These are phyloP conservation scores for Melitaea cinxia DNA, from an alignment of 1,140 invertebrate species.

Conservation along the genomic window DNA sequence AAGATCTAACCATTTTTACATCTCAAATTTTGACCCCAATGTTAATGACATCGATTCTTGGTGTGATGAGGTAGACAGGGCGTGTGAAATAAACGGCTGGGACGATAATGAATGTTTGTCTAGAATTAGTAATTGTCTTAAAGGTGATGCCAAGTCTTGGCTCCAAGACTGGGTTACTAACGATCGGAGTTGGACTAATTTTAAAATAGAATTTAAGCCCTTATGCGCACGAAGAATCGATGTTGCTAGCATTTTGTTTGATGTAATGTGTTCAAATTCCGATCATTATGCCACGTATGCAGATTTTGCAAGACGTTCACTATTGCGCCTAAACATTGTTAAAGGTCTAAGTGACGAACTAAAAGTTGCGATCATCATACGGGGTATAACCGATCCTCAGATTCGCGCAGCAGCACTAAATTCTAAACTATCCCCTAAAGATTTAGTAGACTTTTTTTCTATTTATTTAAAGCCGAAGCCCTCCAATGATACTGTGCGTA, in stretches of 20 bases:
- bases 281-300: slow-evolving; percentile 32
- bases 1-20: not conserved
- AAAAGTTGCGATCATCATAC: slow-evolving; percentile 23
- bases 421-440: slow-evolving; percentile 12
- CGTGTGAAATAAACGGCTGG: slow-evolving; percentile 12
- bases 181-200: slow-evolving; percentile 32
- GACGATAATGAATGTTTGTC: slow-evolving; percentile 32
- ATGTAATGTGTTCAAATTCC: slow-evolving; percentile 30
- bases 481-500: not conserved
- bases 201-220: slow-evolving; percentile 31
- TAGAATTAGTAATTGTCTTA: slow-evolving; percentile 24
- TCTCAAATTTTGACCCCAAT: slow-evolving; percentile 4
- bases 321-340: slow-evolving; percentile 29
- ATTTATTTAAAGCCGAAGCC: slow-evolving; percentile 32
- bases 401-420: slow-evolving; percentile 31
- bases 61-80: slow-evolving; percentile 34
- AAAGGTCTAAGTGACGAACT: slow-evolving; percentile 31
- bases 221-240: slow-evolving; percentile 26
- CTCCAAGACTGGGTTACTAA: slow-evolving; percentile 20
- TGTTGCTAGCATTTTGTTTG: slow-evolving; percentile 26
- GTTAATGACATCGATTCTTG: slow-evolving; percentile 27
- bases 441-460: slow-evolving; percentile 29
- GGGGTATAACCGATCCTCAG: slow-evolving; percentile 29
- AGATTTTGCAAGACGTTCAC: slow-evolving; percentile 36
- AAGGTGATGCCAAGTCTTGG: slow-evolving; percentile 33